phyloP scores from a whole-genome alignment of 1,140 invertebrate species.

The Macrotrachela quadricornifera region DNA sequence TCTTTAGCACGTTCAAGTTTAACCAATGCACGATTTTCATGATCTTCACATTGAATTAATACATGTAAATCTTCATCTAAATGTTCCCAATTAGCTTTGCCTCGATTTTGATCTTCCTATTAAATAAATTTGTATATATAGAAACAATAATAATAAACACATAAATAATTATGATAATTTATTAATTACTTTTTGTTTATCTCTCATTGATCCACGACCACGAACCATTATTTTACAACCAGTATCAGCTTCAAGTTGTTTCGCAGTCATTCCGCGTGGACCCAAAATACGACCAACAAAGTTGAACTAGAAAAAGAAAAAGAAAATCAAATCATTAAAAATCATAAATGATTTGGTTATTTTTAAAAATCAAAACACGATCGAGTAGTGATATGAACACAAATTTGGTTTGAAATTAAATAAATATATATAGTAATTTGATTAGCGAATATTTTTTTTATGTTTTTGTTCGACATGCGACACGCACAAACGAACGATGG shows the following conservation, averaged over 20 bases:
- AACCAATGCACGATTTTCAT: conserved; percentile 74
- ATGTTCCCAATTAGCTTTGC: conserved; percentile 99
- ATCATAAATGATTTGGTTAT: not conserved
- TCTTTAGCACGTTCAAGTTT: conserved; percentile 83
- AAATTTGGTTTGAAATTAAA: too few relatives aligned
- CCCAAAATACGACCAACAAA: conserved; percentile 98
- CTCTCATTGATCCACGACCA: conserved; percentile 98
- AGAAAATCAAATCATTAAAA: not conserved
- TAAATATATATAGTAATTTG: too few relatives aligned
- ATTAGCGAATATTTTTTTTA: too few relatives aligned
- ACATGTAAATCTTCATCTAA: conserved; percentile 95
- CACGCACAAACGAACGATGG: too few relatives aligned
- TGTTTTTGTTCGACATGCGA: too few relatives aligned
- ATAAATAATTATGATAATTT: too few relatives aligned
- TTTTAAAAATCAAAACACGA: not conserved
- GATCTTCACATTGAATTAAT: conserved; percentile 89
- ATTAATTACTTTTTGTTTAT: conserved; percentile 91
- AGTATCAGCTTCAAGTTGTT: conserved; percentile 96
- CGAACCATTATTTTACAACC: conserved; percentile 99
- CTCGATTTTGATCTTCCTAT: conserved; percentile 87
- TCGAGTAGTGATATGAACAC: not conserved
- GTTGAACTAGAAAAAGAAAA: conserved; percentile 63
- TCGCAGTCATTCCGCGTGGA: conserved; percentile 94
- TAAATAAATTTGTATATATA: too few relatives aligned
- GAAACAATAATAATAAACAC: too few relatives aligned